Percentiles rank a stretch among this genome's conserved stretches.
Conservation (phyloP, 2,888 invertebrate species). For the Volucella inflata region DNA sequence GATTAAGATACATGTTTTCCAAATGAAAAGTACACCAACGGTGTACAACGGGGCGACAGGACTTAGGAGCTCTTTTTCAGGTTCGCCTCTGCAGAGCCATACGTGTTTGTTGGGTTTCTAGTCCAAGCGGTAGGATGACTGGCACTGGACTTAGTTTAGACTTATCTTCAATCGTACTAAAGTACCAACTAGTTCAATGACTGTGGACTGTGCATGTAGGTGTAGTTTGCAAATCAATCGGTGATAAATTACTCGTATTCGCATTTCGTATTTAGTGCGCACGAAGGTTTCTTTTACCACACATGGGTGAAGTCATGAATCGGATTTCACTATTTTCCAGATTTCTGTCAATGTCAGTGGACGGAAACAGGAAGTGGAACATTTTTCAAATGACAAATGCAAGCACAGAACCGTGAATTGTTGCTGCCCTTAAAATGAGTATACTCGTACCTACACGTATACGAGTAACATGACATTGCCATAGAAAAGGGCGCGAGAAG, state of each 20-base stretch:
- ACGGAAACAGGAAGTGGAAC: constrained; percentile 70
- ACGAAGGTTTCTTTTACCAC: constrained; percentile 46
- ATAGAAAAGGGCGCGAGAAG: constrained; percentile 8
- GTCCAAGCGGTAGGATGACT: constrained; percentile 34
- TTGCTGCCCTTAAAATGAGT: constrained; percentile 1
- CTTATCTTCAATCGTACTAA: not conserved
- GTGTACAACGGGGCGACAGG: constrained; percentile 22
- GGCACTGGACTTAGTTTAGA: constrained; percentile 15
- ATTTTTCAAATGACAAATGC: constrained; percentile 52
- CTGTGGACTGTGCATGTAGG: constrained; percentile 41
- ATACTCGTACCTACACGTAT: not conserved
- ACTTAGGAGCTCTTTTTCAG: not conserved
- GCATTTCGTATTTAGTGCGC: constrained; percentile 8
- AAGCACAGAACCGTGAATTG: constrained; percentile 62
- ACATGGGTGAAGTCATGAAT: constrained; percentile 37
- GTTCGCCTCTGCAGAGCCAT: constrained; percentile 9
- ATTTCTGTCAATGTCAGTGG: constrained; percentile 57
- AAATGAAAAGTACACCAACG: constrained; percentile 33
- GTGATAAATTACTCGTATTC: constrained; percentile 33
- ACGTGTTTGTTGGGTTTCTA: constrained; percentile 21
- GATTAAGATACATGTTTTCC: constrained; percentile 24
- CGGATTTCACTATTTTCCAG: constrained; percentile 36
- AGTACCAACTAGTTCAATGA: constrained; percentile 54
- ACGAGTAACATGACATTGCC: not conserved
- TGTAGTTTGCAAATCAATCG: constrained; percentile 23